Percentiles rank a stretch among this genome's conserved stretches.
phyloP scores from a whole-genome alignment of 1,140 invertebrate species.

The Aphelenchoides avenae region DNA sequence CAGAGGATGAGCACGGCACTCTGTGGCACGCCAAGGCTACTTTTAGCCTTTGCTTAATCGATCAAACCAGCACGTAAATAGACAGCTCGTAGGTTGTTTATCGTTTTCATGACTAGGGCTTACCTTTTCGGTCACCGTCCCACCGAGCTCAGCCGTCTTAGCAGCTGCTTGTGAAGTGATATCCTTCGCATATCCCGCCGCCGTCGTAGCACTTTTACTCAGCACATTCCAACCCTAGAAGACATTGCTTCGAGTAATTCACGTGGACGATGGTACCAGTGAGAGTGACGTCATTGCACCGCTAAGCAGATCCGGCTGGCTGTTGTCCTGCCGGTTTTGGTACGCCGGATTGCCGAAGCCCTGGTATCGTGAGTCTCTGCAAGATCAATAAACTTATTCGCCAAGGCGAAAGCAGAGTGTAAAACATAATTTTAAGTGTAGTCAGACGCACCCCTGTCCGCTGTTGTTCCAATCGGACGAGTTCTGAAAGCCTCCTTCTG shows the following conservation, averaged over 20 bases:
- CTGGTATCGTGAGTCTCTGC: conserved; percentile 45
- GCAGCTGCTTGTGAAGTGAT: conserved; percentile 44
- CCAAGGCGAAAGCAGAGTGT: background rate
- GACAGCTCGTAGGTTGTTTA: no score
- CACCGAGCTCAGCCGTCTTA: conserved; percentile 54
- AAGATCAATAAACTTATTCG: conserved; percentile 14
- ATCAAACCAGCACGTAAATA: no score
- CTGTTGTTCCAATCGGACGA: conserved; percentile 12
- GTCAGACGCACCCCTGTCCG: conserved; percentile 32
- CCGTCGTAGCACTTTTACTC: conserved; percentile 50
- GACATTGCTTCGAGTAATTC: conserved; percentile 10
- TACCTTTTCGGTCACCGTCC: conserved; percentile 22
- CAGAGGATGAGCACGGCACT: no score
- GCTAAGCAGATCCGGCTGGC: conserved; percentile 37
- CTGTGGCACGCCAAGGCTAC: no score
- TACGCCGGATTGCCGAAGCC: conserved; percentile 55
- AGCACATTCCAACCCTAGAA: conserved; percentile 54
- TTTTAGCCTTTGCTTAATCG: no score
- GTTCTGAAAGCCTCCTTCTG: conserved; percentile 40
- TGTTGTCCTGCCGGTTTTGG: conserved; percentile 25
- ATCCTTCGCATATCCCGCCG: conserved; percentile 53
- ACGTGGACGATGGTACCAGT: conserved; percentile 14
- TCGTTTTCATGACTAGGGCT: conserved; percentile 3
- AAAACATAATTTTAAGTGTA: conserved; percentile 9
- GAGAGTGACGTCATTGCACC: conserved; percentile 55